Percentiles rank a stretch among this genome's conserved stretches.
Conservation (phyloP, 2,797 vertebrate species). For the Capromys pilorides region DNA sequence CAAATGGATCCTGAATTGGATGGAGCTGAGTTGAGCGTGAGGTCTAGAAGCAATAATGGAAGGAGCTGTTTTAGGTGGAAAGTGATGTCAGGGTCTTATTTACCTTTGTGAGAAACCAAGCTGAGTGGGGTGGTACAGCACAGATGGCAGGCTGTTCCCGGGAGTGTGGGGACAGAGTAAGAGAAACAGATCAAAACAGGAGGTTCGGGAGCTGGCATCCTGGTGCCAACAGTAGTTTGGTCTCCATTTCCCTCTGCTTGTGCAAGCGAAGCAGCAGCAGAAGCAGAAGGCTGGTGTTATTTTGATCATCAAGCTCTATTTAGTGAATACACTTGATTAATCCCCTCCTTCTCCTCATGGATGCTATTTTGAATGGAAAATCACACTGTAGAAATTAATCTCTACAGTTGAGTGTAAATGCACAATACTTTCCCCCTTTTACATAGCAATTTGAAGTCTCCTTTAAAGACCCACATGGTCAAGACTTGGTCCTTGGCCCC, state of each 20-base stretch:
- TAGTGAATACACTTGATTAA: constrained; percentile 69
- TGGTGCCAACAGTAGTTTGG: constrained; percentile 15
- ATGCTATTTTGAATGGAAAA: constrained; percentile 70
- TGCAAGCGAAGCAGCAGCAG: neutral
- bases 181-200: constrained; percentile 47
- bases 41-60: neutral
- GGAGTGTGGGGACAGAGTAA: constrained; percentile 42
- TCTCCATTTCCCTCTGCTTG: neutral
- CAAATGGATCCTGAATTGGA: rapidly evolving
- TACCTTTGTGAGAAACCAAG: neutral
- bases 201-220: constrained; percentile 49
- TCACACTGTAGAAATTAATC: constrained; percentile 29
- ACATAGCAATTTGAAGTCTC: neutral
- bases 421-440: rapidly evolving
- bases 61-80: neutral
- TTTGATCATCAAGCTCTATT: constrained; percentile 64
- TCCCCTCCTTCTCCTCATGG: constrained; percentile 15
- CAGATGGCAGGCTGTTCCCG: constrained; percentile 68
- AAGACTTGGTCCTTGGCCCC: neutral
- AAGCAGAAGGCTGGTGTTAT: constrained; percentile 71
- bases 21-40: neutral
- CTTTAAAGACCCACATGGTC: neutral
- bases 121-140: neutral
- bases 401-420: neutral
- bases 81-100: neutral